Conservation (phyloP, 2,797 vertebrate genomes). For the Limosa lapponica region DNA sequence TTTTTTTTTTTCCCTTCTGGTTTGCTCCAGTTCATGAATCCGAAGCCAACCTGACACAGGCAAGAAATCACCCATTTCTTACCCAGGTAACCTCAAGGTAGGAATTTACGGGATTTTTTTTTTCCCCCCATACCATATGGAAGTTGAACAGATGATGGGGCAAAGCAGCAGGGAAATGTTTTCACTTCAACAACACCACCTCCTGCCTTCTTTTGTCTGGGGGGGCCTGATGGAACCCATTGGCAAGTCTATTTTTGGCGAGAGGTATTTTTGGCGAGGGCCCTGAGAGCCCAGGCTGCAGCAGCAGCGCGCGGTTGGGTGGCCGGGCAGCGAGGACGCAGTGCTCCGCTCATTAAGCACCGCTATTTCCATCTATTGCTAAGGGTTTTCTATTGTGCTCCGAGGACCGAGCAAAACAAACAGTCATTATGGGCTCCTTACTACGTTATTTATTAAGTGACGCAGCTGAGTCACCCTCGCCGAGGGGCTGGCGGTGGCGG, state of each 20-base stretch:
- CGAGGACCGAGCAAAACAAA: background rate
- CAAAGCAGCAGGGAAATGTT: background rate
- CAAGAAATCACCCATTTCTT: background rate
- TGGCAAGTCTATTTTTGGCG: background rate
- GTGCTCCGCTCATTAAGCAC: background rate
- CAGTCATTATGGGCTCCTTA: background rate
- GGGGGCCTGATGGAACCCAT: background rate
- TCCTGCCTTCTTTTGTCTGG: background rate
- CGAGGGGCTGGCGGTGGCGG: background rate
- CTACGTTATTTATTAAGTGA: too few relatives aligned
- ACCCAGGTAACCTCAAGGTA: background rate
- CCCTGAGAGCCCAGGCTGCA: background rate
- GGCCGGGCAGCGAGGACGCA: background rate
- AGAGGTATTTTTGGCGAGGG: too few relatives aligned
- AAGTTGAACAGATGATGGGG: background rate
- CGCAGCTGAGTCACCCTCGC: background rate
- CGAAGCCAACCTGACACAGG: background rate
- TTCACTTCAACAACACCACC: background rate
- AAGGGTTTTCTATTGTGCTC: background rate
- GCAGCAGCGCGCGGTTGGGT: fast-evolving
- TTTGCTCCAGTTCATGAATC: background rate
- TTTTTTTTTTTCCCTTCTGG: background rate
- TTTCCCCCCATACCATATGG: background rate
- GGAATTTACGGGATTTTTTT: background rate
- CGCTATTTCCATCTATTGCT: background rate